A percentile compares a stretch with the other conserved stretches of the same genome.
Evolutionary conservation across 2,797 vertebrate genomes (phyloP).

Genomic region (Dryobates pubescens): DNA sequence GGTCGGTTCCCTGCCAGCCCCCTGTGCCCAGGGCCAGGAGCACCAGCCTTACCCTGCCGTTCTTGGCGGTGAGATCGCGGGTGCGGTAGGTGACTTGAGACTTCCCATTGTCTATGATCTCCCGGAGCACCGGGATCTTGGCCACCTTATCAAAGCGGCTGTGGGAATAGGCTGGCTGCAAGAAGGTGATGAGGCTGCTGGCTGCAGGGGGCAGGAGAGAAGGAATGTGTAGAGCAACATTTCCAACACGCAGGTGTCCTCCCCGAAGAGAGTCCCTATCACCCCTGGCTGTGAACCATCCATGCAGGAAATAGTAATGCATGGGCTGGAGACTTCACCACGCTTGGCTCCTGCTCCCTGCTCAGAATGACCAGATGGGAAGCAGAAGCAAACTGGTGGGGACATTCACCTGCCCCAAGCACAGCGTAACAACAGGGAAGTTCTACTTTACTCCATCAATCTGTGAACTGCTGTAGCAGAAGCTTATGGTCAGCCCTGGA

Average conservation of each 20-base stretch:
- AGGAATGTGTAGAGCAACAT: not conserved
- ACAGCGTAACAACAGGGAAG: not conserved
- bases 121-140: conserved; percentile 87
- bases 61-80: conserved; percentile 88
- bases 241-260: not conserved
- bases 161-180: conserved; percentile 87
- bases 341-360: not conserved
- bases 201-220: conserved; percentile 75
- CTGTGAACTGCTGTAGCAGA: not conserved
- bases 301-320: not conserved
- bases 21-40: not conserved
- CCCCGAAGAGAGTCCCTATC: not conserved
- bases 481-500: not conserved
- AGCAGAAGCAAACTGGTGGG: not conserved
- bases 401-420: not conserved
- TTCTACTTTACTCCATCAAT: not conserved
- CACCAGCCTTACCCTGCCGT: conserved; percentile 84
- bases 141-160: conserved; percentile 87
- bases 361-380: not conserved
- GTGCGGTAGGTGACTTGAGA: conserved; percentile 91
- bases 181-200: conserved; percentile 90
- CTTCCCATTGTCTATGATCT: conserved; percentile 88
- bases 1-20: not conserved
- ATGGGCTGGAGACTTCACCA: not conserved
- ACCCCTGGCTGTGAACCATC: accelerated